These are phyloP conservation scores for Hormaphis cornu DNA, from an alignment of 1,140 invertebrate genomes.

Conservation along the genomic window DNA sequence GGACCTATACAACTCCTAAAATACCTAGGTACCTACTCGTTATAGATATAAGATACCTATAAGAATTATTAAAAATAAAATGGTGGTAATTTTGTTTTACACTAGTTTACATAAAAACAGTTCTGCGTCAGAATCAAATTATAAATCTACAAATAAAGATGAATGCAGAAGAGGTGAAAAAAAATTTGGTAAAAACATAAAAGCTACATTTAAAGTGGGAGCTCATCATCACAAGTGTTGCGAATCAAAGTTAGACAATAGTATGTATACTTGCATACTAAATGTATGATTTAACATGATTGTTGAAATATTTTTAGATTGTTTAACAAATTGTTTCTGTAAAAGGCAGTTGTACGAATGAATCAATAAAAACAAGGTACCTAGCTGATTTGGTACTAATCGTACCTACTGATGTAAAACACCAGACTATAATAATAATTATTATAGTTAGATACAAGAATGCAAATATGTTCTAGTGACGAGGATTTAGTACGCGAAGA, in stretches of 20 bases:
- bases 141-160: not conserved
- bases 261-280: constrained; percentile 1
- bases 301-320: not conserved
- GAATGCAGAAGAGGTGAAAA: not conserved
- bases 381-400: not conserved
- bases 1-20: too few species aligned
- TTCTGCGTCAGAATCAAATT: not conserved
- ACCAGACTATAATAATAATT: too few species aligned
- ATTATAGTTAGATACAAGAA: not conserved
- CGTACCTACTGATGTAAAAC: too few species aligned
- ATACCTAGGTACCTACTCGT: too few species aligned
- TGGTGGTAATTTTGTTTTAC: too few species aligned
- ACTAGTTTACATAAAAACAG: not conserved
- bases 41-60: too few species aligned
- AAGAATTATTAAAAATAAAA: too few species aligned
- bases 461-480: not conserved
- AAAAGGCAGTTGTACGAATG: not conserved
- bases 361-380: constrained; percentile 12
- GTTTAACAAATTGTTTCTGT: constrained; percentile 6
- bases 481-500: not conserved
- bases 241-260: not conserved
- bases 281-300: not conserved
- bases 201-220: not conserved
- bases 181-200: not conserved
- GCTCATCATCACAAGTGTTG: not conserved